These are phyloP conservation scores for Parnassius glacialis DNA, from an alignment of 2,888 invertebrate genomes.

Conservation along the genomic window DNA sequence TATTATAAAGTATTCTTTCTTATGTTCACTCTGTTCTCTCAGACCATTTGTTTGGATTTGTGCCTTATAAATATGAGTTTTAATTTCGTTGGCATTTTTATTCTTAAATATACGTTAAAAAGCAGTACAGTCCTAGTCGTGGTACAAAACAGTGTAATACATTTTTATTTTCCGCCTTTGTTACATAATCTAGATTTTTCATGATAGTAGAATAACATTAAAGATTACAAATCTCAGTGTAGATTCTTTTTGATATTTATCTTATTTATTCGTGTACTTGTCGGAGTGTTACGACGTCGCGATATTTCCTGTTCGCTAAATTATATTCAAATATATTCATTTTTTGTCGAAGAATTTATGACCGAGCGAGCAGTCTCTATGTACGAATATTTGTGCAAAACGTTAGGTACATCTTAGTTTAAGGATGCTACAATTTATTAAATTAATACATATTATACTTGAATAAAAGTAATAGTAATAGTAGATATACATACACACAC, in stretches of 20 bases:
- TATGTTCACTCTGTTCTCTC: slow-evolving; percentile 48
- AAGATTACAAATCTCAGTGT: no score
- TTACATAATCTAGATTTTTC: no score
- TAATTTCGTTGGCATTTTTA: slow-evolving; percentile 23
- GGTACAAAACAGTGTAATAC: no score
- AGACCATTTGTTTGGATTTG: slow-evolving; percentile 23
- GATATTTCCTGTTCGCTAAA: slow-evolving; percentile 74
- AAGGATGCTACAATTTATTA: no score
- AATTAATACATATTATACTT: no score
- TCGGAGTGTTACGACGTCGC: slow-evolving; percentile 48
- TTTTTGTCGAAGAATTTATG: slow-evolving; percentile 66
- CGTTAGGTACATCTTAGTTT: no score
- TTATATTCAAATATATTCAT: slow-evolving; percentile 76
- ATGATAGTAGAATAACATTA: no score
- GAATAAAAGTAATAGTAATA: no score
- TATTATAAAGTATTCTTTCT: slow-evolving; percentile 71
- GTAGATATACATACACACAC: no score
- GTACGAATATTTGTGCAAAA: slow-evolving; percentile 22
- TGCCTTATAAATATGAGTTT: slow-evolving; percentile 15
- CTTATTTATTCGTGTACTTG: slow-evolving; percentile 45
- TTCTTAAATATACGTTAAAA: no score
- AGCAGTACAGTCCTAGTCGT: no score
- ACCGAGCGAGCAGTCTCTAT: slow-evolving; percentile 32
- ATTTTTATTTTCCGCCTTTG: no score
- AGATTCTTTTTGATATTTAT: slow-evolving; percentile 29